phyloP scores from a whole-genome alignment of 2,797 vertebrate genomes.

The Hirundo rustica region DNA sequence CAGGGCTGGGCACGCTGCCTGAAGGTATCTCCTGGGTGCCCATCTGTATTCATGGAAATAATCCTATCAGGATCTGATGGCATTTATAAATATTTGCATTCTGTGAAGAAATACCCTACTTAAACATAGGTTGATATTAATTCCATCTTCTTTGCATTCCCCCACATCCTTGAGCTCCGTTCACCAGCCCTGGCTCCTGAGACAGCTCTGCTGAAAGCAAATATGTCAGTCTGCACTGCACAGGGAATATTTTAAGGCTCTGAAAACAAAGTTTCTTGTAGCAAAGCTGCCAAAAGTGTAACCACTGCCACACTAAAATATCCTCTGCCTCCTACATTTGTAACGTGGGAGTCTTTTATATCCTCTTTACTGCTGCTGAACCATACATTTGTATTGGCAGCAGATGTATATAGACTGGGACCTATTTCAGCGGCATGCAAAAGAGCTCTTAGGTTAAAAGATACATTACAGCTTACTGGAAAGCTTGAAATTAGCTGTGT shows the following conservation, averaged over 20 bases:
- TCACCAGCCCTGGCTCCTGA: conserved; percentile 14
- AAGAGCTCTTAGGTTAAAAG: conserved; percentile 59
- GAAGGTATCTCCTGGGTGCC: background rate
- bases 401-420: conserved; percentile 40
- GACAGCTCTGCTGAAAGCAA: conserved; percentile 36
- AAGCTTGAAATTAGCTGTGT: conserved; percentile 46
- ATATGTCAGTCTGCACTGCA: conserved; percentile 30
- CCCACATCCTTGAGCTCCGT: background rate
- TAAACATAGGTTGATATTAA: background rate
- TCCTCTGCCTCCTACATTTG: conserved; percentile 67
- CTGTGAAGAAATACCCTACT: conserved; percentile 8
- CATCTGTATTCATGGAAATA: background rate
- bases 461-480: conserved; percentile 56
- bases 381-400: conserved; percentile 67
- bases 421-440: conserved; percentile 62
- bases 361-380: conserved; percentile 60
- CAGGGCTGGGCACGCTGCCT: accelerated
- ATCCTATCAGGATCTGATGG: background rate
- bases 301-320: conserved; percentile 68
- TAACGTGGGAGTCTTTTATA: conserved; percentile 67
- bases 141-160: background rate
- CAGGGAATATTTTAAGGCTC: conserved; percentile 63
- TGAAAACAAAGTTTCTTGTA: conserved; percentile 69
- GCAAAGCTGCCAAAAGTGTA: conserved; percentile 61
- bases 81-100: background rate